A percentile compares a stretch with the other conserved stretches of the same genome.
Evolutionary conservation across 2,797 vertebrate species (phyloP).

Genomic region (Mycteria americana): DNA sequence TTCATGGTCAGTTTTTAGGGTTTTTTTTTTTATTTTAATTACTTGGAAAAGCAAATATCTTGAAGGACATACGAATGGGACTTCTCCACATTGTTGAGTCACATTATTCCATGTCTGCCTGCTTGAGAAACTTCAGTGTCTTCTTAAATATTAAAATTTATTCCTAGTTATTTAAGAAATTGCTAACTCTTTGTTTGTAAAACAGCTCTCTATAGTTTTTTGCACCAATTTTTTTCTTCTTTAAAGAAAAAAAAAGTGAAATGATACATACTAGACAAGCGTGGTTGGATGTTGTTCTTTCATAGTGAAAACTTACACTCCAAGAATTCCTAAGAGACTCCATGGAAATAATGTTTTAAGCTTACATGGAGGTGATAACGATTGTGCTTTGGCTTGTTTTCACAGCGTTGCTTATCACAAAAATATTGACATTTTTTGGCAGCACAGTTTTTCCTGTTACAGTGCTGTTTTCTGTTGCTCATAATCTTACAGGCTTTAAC

Average conservation of each 20-base stretch:
- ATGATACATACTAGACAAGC: background rate
- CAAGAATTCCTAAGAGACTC: background rate
- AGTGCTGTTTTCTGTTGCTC: background rate
- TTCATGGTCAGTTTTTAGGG: constrained; percentile 38
- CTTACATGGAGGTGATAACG: background rate
- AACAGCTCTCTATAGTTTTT: background rate
- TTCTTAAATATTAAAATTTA: constrained; percentile 54
- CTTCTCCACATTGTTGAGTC: constrained; percentile 39
- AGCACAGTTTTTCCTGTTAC: background rate
- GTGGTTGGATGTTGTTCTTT: background rate
- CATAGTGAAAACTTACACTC: background rate
- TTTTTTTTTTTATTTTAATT: background rate
- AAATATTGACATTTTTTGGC: background rate
- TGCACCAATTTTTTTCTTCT: background rate
- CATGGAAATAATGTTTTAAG: background rate
- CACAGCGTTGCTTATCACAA: background rate
- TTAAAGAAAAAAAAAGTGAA: background rate
- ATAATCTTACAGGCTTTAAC: background rate
- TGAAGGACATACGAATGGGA: background rate
- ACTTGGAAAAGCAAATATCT: constrained; percentile 14
- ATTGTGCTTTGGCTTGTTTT: background rate
- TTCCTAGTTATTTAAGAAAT: constrained; percentile 49
- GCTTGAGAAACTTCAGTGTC: constrained; percentile 54
- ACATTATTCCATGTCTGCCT: constrained; percentile 36
- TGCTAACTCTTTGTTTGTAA: background rate